Conservation (phyloP, 2,797 vertebrate species). For the Pelodytes ibericus region DNA sequence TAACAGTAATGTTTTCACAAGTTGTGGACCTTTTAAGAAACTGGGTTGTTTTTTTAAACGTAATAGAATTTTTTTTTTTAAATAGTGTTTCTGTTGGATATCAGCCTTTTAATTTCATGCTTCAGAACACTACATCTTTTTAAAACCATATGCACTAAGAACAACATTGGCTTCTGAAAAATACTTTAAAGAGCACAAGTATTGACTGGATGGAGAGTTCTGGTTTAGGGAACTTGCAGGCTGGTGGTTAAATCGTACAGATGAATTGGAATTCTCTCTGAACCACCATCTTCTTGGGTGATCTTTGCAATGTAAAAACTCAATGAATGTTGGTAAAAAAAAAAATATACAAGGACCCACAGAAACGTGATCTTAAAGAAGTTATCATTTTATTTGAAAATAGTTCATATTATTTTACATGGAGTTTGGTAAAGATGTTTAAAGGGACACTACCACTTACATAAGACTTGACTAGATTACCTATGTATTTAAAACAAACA, state of each 20-base stretch:
- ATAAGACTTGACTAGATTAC: too few relatives aligned
- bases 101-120: conserved; percentile 45
- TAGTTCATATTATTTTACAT: too few relatives aligned
- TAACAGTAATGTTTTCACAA: conserved; percentile 35
- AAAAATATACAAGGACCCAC: neutral
- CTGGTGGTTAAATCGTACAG: conserved; percentile 32
- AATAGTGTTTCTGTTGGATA: conserved; percentile 50
- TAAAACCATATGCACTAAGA: conserved; percentile 35
- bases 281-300: conserved; percentile 32
- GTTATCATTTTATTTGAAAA: too few relatives aligned
- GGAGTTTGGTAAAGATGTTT: too few relatives aligned
- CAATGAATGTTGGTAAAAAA: neutral
- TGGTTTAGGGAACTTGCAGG: conserved; percentile 32
- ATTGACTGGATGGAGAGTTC: conserved; percentile 27
- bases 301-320: conserved; percentile 16
- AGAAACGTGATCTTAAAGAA: too few relatives aligned
- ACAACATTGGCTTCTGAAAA: conserved; percentile 43
- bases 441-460: too few relatives aligned
- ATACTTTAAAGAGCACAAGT: conserved; percentile 35
- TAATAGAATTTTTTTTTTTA: conserved; percentile 35
- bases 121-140: conserved; percentile 47
- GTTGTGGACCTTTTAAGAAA: conserved; percentile 35
- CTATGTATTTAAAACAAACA: too few relatives aligned
- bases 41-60: conserved; percentile 35
- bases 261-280: conserved; percentile 32